Percentiles rank a stretch among this genome's conserved stretches.
phyloP scores from a whole-genome alignment of 2,113 vertebrate species.

The Crotalus horridus region DNA sequence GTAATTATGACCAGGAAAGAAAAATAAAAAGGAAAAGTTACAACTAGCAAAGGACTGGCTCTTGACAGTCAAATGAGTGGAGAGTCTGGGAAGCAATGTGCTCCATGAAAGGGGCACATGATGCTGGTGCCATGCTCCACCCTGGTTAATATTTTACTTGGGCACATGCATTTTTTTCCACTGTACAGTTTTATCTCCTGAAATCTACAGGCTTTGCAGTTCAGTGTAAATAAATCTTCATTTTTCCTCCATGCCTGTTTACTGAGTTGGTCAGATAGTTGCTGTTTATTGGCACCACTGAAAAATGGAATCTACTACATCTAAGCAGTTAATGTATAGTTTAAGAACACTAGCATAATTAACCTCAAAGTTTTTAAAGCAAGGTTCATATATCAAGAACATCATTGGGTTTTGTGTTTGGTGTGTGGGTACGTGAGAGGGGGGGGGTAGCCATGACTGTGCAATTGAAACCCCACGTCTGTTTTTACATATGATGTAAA shows the following conservation, averaged over 20 bases:
- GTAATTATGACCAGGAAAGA: conserved; percentile 24
- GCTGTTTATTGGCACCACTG: not conserved
- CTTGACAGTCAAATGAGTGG: conserved; percentile 32
- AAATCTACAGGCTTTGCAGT: conserved; percentile 60
- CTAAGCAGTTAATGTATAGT: not conserved
- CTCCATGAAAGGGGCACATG: conserved; percentile 59
- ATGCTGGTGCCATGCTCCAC: conserved; percentile 34
- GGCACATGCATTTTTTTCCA: conserved; percentile 69
- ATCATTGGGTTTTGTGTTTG: not conserved
- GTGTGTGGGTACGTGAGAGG: no score
- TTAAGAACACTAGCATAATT: not conserved
- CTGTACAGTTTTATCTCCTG: conserved; percentile 70
- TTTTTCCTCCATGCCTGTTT: conserved; percentile 19
- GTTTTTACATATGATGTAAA: not conserved
- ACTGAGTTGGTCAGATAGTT: conserved; percentile 15
- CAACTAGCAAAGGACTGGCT: conserved; percentile 37
- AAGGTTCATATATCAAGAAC: not conserved
- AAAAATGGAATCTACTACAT: not conserved
- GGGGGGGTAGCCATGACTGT: not conserved
- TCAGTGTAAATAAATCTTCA: conserved; percentile 52
- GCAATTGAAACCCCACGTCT: not conserved
- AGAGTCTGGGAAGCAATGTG: conserved; percentile 35
- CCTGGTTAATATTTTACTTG: conserved; percentile 75
- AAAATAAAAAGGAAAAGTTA: conserved; percentile 6
- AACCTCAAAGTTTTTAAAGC: not conserved